phyloP scores from a whole-genome alignment of 1,140 invertebrate species.

The Amphibalanus amphitrite region DNA sequence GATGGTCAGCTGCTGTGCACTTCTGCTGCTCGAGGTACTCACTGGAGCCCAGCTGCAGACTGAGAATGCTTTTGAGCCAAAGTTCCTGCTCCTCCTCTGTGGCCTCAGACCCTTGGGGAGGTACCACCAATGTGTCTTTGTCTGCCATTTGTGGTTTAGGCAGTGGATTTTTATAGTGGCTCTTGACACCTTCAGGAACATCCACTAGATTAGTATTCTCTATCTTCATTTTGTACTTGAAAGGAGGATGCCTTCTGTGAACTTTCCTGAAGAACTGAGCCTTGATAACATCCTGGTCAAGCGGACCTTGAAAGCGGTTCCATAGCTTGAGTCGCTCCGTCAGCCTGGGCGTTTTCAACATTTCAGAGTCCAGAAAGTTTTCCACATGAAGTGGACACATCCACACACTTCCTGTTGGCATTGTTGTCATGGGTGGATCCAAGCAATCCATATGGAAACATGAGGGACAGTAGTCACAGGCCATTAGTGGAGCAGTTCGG shows the following conservation, averaged over 20 bases:
- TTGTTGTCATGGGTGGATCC: conserved; percentile 69
- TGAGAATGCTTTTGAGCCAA: background rate
- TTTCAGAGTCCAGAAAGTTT: conserved; percentile 61
- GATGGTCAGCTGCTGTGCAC: background rate
- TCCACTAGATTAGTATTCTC: background rate
- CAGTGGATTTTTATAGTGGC: conserved; percentile 5
- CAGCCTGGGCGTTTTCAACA: conserved; percentile 57
- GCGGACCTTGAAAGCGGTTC: conserved; percentile 54
- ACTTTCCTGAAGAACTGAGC: conserved; percentile 65
- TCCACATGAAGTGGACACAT: conserved; percentile 95
- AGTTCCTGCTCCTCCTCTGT: conserved; percentile 4
- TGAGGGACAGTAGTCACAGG: conserved; percentile 84
- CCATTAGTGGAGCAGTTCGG: conserved; percentile 57
- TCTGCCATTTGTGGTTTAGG: background rate
- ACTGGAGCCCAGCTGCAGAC: background rate
- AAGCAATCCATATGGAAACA: conserved; percentile 84
- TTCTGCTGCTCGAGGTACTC: background rate
- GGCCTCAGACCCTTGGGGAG: background rate
- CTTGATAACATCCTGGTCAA: conserved; percentile 70
- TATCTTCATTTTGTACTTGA: conserved; percentile 35
- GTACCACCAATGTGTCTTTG: background rate
- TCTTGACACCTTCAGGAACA: conserved; percentile 1
- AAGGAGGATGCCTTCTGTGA: conserved; percentile 50
- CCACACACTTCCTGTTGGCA: conserved; percentile 65
- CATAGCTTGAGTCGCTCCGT: conserved; percentile 67